Conservation (phyloP, 2,113 vertebrate genomes). For the Brienomyrus brachyistius region DNA sequence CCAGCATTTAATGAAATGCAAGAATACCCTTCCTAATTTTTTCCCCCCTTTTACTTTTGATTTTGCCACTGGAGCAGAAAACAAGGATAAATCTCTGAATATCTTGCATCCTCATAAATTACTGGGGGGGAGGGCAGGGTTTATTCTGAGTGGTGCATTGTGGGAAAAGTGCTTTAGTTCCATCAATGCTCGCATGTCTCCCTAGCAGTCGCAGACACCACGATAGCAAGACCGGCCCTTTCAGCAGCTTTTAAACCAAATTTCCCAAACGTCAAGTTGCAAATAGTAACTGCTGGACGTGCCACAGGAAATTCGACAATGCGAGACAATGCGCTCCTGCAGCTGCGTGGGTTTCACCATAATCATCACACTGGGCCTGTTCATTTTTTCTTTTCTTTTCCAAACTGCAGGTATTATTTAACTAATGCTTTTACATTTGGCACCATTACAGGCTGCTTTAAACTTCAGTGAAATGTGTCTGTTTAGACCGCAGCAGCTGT, state of each 20-base stretch:
- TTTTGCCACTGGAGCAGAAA: slow-evolving; percentile 76
- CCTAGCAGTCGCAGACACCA: not conserved
- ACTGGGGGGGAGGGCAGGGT: not conserved
- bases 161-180: not conserved
- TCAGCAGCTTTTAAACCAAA: not conserved
- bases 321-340: not conserved
- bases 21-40: slow-evolving; percentile 98
- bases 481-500: not conserved
- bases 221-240: not conserved
- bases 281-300: not conserved
- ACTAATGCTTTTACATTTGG: no score
- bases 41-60: slow-evolving; percentile 28
- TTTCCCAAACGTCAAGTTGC: not conserved
- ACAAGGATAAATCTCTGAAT: slow-evolving; percentile 87
- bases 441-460: not conserved
- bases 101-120: slow-evolving; percentile 52
- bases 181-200: not conserved
- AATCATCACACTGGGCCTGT: not conserved
- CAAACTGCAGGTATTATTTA: not conserved
- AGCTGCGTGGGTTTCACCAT: not conserved
- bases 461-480: not conserved
- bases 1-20: slow-evolving; percentile 98
- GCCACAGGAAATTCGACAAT: not conserved
- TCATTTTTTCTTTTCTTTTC: not conserved
- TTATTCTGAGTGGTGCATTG: not conserved